Base-by-base conservation (phyloP, 2,113 vertebrate genomes). In the Scartelaos histophorus region DNA sequence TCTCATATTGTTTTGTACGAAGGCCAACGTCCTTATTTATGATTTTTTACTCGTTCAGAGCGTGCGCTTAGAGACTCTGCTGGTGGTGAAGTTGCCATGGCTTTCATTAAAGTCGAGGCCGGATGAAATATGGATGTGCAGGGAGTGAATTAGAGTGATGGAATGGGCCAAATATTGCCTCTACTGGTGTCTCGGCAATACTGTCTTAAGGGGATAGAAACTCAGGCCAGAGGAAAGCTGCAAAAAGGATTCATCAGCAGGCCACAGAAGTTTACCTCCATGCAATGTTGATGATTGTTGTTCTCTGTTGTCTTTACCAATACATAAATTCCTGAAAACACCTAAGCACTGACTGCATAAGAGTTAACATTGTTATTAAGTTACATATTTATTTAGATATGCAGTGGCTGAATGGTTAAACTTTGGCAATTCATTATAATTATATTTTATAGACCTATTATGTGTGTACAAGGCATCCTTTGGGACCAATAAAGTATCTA, bases 101-200 rank as follows among this genome's bases (percentile, higher is more conserved):
- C 92, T 91, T 93, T 93, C 92, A 93, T 93, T 93, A 93, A 88
- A 89, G 87, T 81, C 51, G 87, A 92, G 88, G 85, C 85, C 83
- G 73, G 89, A 94, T 94, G 91, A 93, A 94, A 93, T 92, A 93
- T 93, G 90, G 87, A 93, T 93, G 91, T 85, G 87, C 72, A 90
- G 90, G 87, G 90, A 91, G 85, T 91, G 91, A 93, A 93, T 93
- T 93, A 92, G 87, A 92, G 90, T 91, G 92, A 92, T 92, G 90
- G 90, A 93, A 91, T 71, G 81, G 85, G 83, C 83, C 84, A 86
- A 91, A 92, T 92, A 90, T 90, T 90, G 91, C 87, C 86, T 92
- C 56, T 87, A 45, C 88, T 91, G 86, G 89, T 88, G 81, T 89
- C 89, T 88, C 74, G 84, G 86, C 84, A 78, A 86, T 90, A 82